Evolutionary conservation across 2,797 vertebrate species (phyloP), one percentile per base, ranked within the genome.

Genomic region (Balearica regulorum): DNA sequence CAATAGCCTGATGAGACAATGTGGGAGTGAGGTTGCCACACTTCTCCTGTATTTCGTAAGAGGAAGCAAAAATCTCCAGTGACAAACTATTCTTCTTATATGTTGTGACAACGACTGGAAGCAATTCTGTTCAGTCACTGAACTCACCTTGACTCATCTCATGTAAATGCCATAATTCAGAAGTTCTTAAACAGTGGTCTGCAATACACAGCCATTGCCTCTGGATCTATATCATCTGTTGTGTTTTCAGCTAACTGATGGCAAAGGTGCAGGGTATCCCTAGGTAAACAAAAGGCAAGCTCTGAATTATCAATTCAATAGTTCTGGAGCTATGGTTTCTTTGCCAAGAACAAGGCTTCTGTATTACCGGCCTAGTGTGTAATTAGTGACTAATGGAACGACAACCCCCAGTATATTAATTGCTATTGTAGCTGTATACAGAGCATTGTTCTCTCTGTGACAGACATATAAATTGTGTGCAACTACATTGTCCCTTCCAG

Each of bases 331-430:
- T 54, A 61, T 10, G 16, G 29, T 48, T 95, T 68, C 79, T 85
- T 81, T 83, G 84, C 79, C 82, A 96, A 90, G 91, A 97, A 69
- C 75, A 83, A 89, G 79, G 84, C 65, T 91, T 93, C 79, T 92
- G 33, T 94, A 4, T 89, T 37, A 68, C 61, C 68, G 78, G 88
- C 90, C 78, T 71, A 58, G 66, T 91, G 76, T 95, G 83, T 92
- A 93, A 97, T 97, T 94, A 89, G 90, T 91, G 87, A 96, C 94
- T 95, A 95, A 96, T 90, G 83, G 93, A 95, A 92, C 62, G 89
- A 91, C 86, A 94, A 79, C 87, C 46, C 29, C 69, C 61, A 77
- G 72, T 94, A 77, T 93, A 91, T 89, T 92, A 96, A 92, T 94
- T 94, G 69, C 73, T 81, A 53, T 87, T 78, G 69, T 75, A 84